Evolutionary conservation across 1,140 invertebrate species (phyloP).

Genomic region (Lepidurus arcticus): DNA sequence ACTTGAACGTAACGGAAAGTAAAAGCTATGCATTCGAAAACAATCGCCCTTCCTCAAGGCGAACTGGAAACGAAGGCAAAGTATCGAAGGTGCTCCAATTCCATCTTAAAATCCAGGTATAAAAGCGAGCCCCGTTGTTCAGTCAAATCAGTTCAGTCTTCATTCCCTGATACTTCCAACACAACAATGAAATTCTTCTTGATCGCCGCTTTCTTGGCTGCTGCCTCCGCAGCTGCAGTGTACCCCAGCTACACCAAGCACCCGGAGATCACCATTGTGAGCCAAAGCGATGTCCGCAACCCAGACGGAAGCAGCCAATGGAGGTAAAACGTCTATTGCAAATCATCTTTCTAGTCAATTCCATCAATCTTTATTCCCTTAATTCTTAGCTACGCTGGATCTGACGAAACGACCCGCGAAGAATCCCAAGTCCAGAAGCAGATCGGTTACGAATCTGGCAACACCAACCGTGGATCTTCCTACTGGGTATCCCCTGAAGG

Average conservation of each 20-base stretch:
- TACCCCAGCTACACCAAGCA: neutral
- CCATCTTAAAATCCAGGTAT: neutral
- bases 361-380: neutral
- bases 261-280: slow-evolving; percentile 8
- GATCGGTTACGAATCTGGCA: slow-evolving; percentile 33
- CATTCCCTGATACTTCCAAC: neutral
- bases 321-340: neutral
- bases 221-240: slow-evolving; percentile 1
- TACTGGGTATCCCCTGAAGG: slow-evolving; percentile 37
- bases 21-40: neutral
- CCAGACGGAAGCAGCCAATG: slow-evolving; percentile 8
- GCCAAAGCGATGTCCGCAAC: neutral
- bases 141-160: neutral
- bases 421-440: slow-evolving; percentile 29
- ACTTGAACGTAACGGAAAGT: neutral
- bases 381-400: slow-evolving; percentile 25
- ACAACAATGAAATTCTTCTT: slow-evolving; percentile 9
- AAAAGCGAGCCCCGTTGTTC: neutral
- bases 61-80: neutral
- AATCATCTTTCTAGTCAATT: neutral
- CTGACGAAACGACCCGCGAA: slow-evolving; percentile 28
- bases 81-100: neutral
- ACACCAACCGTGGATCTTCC: slow-evolving; percentile 33
- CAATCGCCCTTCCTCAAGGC: neutral
- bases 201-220: slow-evolving; percentile 11